A percentile compares a stretch with the other conserved stretches of the same genome.
phyloP scores from a whole-genome alignment of 2,888 invertebrate species.

The Epiblema foenella region DNA sequence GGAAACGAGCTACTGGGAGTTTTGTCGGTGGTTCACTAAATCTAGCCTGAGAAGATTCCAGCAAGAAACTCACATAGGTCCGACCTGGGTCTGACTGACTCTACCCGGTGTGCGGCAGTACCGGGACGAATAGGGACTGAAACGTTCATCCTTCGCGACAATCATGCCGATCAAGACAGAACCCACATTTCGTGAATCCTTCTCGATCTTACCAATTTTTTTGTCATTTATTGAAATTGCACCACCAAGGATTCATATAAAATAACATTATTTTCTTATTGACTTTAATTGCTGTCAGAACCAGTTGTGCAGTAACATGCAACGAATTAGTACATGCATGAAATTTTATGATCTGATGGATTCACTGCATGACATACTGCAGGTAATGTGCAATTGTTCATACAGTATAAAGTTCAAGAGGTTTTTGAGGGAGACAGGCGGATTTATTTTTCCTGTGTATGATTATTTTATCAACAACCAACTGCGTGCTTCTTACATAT shows the following conservation, averaged over 20 bases:
- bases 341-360: conserved; percentile 43
- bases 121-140: no score
- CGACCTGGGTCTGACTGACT: no score
- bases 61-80: no score
- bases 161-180: background rate
- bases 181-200: background rate
- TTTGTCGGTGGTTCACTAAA: no score
- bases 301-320: conserved; percentile 35
- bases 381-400: conserved; percentile 28
- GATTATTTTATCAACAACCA: conserved; percentile 15
- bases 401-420: conserved; percentile 22
- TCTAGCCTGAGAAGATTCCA: no score
- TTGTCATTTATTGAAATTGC: conserved; percentile 63
- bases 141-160: no score
- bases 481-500: background rate
- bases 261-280: conserved; percentile 46
- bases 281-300: conserved; percentile 44
- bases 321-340: conserved; percentile 42
- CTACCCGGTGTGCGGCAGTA: no score
- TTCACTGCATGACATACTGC: conserved; percentile 18
- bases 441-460: conserved; percentile 2
- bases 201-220: conserved; percentile 17
- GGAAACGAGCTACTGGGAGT: no score
- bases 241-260: conserved; percentile 55
- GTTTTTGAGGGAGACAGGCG: conserved; percentile 10